phyloP scores from a whole-genome alignment of 2,888 invertebrate species.

The Eupithecia exiguata region DNA sequence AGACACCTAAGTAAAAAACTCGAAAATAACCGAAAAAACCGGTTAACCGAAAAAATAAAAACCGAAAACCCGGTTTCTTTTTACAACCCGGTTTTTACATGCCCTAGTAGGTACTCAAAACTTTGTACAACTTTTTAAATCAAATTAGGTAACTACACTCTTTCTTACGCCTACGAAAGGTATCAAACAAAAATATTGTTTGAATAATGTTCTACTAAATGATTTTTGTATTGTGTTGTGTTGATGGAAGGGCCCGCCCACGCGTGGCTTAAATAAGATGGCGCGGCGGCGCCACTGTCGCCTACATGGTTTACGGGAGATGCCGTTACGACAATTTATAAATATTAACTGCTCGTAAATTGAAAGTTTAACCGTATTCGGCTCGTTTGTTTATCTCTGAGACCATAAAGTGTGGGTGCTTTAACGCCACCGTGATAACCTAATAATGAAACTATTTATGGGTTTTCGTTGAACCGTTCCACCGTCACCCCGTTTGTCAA shows the following conservation, averaged over 20 bases:
- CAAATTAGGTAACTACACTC: not conserved
- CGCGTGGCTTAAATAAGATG: constrained; percentile 51
- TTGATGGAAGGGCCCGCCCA: constrained; percentile 54
- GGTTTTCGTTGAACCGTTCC: not conserved
- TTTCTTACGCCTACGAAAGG: constrained; percentile 22
- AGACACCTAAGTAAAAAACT: too few species aligned
- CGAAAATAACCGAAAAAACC: too few species aligned
- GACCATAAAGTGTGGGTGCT: constrained; percentile 32
- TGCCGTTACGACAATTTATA: constrained; percentile 39
- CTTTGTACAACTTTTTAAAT: constrained; percentile 3
- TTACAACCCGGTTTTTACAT: too few species aligned
- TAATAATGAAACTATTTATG: constrained; percentile 27
- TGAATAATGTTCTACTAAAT: constrained; percentile 20
- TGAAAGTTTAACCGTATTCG: constrained; percentile 26
- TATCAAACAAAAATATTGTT: constrained; percentile 10
- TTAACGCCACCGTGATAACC: constrained; percentile 27
- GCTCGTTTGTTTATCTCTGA: constrained; percentile 25
- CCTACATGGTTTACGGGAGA: constrained; percentile 50
- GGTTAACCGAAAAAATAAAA: too few species aligned
- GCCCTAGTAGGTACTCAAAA: not conserved
- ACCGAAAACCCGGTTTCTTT: too few species aligned
- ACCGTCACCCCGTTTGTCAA: not conserved
- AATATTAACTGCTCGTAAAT: constrained; percentile 37
- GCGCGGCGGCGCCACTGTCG: constrained; percentile 58
- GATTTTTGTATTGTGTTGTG: constrained; percentile 26